These are phyloP conservation scores for Pelecanus crispus DNA, from an alignment of 2,113 vertebrate genomes.

Conservation along the genomic window DNA sequence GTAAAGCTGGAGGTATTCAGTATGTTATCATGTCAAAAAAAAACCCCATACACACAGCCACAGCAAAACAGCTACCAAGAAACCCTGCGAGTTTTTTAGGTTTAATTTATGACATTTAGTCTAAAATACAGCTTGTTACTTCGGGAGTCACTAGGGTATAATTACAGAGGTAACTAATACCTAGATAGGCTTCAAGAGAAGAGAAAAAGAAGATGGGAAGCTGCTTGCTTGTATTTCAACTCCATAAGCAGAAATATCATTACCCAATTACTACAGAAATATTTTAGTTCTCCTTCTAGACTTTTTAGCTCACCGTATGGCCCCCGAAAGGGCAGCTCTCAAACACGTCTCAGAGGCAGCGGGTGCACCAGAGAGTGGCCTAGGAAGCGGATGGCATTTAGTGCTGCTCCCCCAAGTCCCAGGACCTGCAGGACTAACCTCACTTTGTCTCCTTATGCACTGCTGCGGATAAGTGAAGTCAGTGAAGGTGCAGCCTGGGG, in stretches of 20 bases:
- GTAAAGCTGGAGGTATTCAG: background rate
- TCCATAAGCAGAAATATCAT: background rate
- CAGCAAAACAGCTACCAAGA: background rate
- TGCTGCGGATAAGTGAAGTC: background rate
- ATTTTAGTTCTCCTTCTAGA: background rate
- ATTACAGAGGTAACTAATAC: background rate
- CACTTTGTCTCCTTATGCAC: fast-evolving
- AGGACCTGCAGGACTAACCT: background rate
- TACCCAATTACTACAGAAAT: background rate
- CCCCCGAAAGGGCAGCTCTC: fast-evolving
- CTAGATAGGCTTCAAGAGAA: background rate
- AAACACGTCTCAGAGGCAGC: background rate
- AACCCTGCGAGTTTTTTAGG: background rate
- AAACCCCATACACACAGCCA: background rate
- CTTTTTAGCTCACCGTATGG: background rate
- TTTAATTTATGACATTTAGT: background rate
- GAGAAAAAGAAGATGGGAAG: background rate
- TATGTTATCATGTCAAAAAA: background rate
- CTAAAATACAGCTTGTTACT: background rate
- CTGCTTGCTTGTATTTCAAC: background rate
- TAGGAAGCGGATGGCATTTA: background rate
- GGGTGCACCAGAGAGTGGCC: background rate
- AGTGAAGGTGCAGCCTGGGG: background rate
- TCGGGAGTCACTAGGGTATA: background rate
- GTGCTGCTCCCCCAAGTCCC: background rate